These are phyloP conservation scores for Eptesicus fuscus DNA, from an alignment of 2,113 vertebrate genomes.

Conservation along the genomic window DNA sequence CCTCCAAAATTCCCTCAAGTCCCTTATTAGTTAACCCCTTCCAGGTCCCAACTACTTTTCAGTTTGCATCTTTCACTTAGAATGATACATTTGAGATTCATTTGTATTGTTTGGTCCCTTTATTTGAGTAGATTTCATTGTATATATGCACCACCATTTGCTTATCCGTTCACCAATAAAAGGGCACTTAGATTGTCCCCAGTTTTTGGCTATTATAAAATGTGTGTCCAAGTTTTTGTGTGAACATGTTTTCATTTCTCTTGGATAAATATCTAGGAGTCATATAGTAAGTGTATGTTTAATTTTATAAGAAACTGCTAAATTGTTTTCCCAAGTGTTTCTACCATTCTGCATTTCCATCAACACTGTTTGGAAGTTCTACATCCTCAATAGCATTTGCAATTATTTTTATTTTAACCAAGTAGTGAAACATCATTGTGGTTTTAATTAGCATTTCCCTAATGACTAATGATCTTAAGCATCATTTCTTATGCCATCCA, in stretches of 20 bases:
- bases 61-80: neutral
- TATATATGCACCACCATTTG: neutral
- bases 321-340: neutral
- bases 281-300: neutral
- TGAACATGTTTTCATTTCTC: slow-evolving; percentile 1
- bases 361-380: neutral
- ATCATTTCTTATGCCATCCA: neutral
- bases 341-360: neutral
- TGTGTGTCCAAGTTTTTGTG: neutral
- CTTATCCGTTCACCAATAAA: neutral
- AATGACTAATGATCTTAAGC: neutral
- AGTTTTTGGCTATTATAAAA: neutral
- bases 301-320: neutral
- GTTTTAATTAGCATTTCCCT: slow-evolving; percentile 1
- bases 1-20: neutral
- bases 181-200: neutral
- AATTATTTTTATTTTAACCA: slow-evolving; percentile 12
- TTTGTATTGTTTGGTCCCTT: neutral
- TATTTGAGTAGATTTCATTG: neutral
- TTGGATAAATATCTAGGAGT: slow-evolving; percentile 2
- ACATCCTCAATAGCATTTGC: neutral
- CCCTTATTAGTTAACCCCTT: too few relatives aligned
- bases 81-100: neutral
- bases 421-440: neutral
- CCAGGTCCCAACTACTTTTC: neutral